These are phyloP conservation scores for Leptestheria dahalacensis DNA, from an alignment of 1,140 invertebrate species.

Conservation along the genomic window DNA sequence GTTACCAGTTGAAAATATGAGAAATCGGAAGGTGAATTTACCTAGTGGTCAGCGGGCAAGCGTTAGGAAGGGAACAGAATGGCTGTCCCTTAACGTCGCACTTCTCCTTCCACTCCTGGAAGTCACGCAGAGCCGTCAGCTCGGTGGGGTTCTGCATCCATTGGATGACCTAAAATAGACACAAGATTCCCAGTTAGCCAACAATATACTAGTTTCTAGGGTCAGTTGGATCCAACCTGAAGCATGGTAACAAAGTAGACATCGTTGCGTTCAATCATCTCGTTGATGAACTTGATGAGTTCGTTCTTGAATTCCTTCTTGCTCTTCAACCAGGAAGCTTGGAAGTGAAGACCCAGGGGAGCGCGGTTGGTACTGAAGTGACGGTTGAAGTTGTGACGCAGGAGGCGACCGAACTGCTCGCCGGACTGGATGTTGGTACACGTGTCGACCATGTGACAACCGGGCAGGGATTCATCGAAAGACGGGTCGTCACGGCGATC, in stretches of 20 bases:
- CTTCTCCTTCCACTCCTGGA: slow-evolving; percentile 89
- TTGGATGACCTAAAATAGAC: slow-evolving; percentile 59
- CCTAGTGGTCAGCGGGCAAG: slow-evolving; percentile 71
- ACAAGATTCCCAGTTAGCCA: not conserved
- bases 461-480: slow-evolving; percentile 71
- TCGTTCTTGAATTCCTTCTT: slow-evolving; percentile 85
- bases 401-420: slow-evolving; percentile 65
- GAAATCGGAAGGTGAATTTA: not conserved
- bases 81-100: slow-evolving; percentile 87
- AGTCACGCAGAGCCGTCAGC: slow-evolving; percentile 66
- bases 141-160: slow-evolving; percentile 96
- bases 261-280: slow-evolving; percentile 68
- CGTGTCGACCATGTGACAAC: slow-evolving; percentile 82
- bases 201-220: not conserved
- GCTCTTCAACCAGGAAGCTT: slow-evolving; percentile 86
- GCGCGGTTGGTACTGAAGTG: slow-evolving; percentile 85
- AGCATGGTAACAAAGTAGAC: slow-evolving; percentile 88
- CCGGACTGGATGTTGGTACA: slow-evolving; percentile 81
- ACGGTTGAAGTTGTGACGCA: slow-evolving; percentile 86
- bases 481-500: slow-evolving; percentile 80
- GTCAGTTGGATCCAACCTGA: slow-evolving; percentile 39
- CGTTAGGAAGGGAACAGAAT: slow-evolving; percentile 78
- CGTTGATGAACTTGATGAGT: slow-evolving; percentile 84
- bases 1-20: not conserved
- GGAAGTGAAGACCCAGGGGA: slow-evolving; percentile 86